Evolutionary conservation across 2,113 vertebrate genomes (phyloP).

Genomic region (Pluvialis apricaria): DNA sequence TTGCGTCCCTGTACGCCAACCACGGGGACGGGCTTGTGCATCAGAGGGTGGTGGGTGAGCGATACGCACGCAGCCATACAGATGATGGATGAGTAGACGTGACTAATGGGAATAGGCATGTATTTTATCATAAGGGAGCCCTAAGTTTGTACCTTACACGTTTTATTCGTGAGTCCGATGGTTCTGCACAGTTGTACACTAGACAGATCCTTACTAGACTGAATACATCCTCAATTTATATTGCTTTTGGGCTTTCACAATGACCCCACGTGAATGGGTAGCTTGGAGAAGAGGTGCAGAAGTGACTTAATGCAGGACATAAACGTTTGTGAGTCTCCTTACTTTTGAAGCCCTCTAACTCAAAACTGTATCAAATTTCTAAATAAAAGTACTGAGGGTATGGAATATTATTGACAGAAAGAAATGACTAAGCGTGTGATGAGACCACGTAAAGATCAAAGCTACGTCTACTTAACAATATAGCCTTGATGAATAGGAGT

Average conservation of each 20-base stretch:
- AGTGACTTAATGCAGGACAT: background rate
- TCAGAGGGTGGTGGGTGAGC: too few species aligned
- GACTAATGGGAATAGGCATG: background rate
- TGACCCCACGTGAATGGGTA: too few species aligned
- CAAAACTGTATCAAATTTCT: background rate
- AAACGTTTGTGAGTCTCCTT: background rate
- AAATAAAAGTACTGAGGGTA: background rate
- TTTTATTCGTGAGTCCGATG: background rate
- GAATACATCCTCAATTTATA: background rate
- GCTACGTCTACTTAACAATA: background rate
- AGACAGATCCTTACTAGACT: background rate
- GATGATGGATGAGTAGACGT: background rate
- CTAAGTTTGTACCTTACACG: background rate
- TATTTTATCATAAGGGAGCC: background rate
- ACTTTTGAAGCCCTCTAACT: background rate
- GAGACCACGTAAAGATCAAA: background rate
- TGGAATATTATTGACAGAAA: background rate
- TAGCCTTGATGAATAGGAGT: background rate
- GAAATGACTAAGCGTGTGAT: background rate
- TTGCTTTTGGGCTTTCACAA: background rate
- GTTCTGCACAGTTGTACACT: background rate
- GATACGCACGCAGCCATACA: rapidly evolving
- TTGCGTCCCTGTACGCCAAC: too few species aligned
- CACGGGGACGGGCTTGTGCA: rapidly evolving
- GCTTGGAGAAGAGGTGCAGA: background rate